Percentiles rank a stretch among this genome's conserved stretches.
Conservation (phyloP, 2,797 vertebrate species). For the Lacerta bilineata region DNA sequence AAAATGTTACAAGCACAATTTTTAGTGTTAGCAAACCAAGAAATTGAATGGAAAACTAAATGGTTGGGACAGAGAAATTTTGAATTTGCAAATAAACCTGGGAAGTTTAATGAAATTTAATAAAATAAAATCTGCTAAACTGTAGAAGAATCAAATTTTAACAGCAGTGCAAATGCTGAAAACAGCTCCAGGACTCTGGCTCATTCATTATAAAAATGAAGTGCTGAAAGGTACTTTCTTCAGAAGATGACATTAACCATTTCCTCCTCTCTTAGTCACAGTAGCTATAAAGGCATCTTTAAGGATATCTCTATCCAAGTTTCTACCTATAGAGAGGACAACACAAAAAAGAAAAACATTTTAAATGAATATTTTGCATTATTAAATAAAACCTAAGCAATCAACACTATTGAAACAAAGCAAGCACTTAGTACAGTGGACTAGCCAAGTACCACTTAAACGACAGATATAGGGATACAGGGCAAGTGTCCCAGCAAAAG, state of each 20-base stretch:
- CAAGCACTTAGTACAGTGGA: background rate
- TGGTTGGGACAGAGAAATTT: no score
- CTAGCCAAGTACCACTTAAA: background rate
- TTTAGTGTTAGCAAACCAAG: no score
- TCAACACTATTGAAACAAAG: background rate
- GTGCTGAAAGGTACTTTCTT: slow-evolving; percentile 44
- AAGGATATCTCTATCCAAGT: slow-evolving; percentile 90
- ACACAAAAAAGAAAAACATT: slow-evolving; percentile 44
- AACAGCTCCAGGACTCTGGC: slow-evolving; percentile 12
- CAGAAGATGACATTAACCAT: slow-evolving; percentile 46
- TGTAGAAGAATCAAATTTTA: slow-evolving; percentile 26
- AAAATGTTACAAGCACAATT: no score
- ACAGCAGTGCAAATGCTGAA: slow-evolving; percentile 29
- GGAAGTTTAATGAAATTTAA: slow-evolving; percentile 6
- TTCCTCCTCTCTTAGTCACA: slow-evolving; percentile 72
- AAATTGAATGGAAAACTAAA: no score
- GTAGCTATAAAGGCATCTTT: slow-evolving; percentile 85
- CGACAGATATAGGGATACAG: background rate
- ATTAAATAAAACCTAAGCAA: background rate
- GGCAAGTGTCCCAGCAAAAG: background rate
- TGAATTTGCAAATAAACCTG: no score
- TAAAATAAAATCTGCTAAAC: slow-evolving; percentile 48
- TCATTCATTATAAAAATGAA: slow-evolving; percentile 41
- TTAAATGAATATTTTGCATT: background rate
- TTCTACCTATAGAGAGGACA: slow-evolving; percentile 85